Evolutionary conservation across 2,888 invertebrate species (phyloP), one percentile per base, ranked within the genome.

Genomic region (Kuschelorhynchus macadamiae): DNA sequence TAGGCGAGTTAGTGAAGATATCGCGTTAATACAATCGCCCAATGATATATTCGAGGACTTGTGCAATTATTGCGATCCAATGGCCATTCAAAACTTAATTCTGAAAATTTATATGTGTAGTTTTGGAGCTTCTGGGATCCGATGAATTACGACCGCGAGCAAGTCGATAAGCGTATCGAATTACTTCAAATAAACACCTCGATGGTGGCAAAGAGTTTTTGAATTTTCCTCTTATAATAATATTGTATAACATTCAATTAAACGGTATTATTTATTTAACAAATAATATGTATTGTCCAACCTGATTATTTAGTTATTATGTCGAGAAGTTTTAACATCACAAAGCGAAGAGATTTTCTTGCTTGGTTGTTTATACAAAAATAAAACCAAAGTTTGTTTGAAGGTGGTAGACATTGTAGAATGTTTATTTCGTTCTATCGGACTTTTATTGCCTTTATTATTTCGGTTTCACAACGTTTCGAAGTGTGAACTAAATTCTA

Each of bases 21-120:
- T 78, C 78, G 77, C 75, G 74, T 74, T 76, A 78, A 77, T 77
- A 80, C 79, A 79, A 80, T 80, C 76, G 74, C 72, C 70, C 73
- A 72, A 77, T 79, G 79, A 79, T 79, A 79, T 79, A 79, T 79
- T 74, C 75, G 74, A 67, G 75, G 77, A 77, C 77, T 79, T 77
- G 73, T 68, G 75, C 77, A 77, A 79, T 79, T 78, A 79, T 77
- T 77, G 72, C 77, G 77, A 78, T 78, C 77, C 77, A 75, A 71
- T 74, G 73, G 72, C 71, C 71, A 70, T 70, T 70, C 70, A 70
- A 66, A 70, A 67, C 70, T 70, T 67, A 62, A 66, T 67, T 62
- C 63, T 14, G 39, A 46, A 61, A 70, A 70, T 70, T 66, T 70
- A 70, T 70, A 70, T 66, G 70, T 70, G 65, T 70, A 70, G 70